Conservation (phyloP, 2,797 vertebrate species). For the Danio jaintianensis region DNA sequence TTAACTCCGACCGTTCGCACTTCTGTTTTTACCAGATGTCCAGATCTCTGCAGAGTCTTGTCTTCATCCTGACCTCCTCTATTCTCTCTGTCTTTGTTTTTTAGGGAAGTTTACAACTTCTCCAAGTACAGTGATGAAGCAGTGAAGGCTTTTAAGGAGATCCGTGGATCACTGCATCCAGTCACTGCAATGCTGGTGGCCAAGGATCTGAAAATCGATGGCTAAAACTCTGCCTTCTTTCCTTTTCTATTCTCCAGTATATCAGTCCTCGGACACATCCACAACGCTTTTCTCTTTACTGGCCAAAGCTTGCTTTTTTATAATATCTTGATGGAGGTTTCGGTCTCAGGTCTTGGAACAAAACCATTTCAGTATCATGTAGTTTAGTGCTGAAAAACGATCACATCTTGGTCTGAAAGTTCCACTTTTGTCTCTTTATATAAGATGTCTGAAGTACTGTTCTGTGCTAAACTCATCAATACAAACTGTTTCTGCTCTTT, state of each 20-base stretch:
- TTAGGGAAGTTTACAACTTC: conserved; percentile 88
- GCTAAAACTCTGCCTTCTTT: conserved; percentile 58
- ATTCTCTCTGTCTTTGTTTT: conserved; percentile 3
- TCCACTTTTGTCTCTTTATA: not conserved
- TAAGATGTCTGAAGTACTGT: not conserved
- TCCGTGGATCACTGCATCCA: conserved; percentile 85
- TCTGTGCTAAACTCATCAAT: conserved; percentile 4
- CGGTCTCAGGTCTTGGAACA: conserved; percentile 28
- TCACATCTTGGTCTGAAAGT: not conserved
- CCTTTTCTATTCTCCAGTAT: not conserved
- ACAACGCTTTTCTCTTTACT: not conserved
- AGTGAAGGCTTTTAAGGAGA: conserved; percentile 77
- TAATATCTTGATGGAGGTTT: not conserved
- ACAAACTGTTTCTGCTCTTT: not conserved
- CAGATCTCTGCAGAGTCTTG: not conserved
- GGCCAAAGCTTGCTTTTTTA: conserved; percentile 6
- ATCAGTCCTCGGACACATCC: not conserved
- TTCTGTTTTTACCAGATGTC: conserved; percentile 1
- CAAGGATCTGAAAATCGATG: conserved; percentile 86
- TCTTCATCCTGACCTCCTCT: not conserved
- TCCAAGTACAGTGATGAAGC: conserved; percentile 83
- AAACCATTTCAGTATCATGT: not conserved
- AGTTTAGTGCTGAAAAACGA: not conserved
- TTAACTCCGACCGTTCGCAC: not conserved
- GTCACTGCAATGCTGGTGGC: conserved; percentile 87